Conservation (phyloP, 2,888 invertebrate species). For the Eupithecia inturbata region DNA sequence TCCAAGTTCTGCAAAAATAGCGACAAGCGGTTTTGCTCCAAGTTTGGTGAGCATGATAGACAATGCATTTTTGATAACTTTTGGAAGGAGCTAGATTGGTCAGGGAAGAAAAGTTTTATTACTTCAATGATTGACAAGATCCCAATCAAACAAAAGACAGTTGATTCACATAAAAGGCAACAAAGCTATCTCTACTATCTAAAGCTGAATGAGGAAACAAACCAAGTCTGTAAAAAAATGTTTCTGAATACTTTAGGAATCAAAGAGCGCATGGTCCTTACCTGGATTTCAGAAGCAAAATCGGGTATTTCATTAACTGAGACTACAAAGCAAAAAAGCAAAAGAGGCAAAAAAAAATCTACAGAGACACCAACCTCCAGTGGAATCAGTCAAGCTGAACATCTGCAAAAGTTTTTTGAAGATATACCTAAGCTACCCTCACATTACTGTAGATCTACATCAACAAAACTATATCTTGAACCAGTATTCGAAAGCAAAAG, state of each 20-base stretch:
- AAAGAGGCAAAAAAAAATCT: not conserved
- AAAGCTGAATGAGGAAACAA: too few relatives aligned
- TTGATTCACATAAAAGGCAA: conserved; percentile 27
- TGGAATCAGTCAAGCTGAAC: conserved; percentile 14
- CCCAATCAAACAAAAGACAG: conserved; percentile 28
- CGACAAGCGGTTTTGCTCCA: conserved; percentile 26
- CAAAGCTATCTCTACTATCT: conserved; percentile 27
- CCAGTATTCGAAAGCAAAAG: too few relatives aligned
- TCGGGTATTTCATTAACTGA: too few relatives aligned
- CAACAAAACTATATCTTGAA: too few relatives aligned
- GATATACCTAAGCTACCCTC: too few relatives aligned
- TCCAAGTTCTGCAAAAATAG: conserved; percentile 21
- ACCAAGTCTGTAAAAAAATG: too few relatives aligned
- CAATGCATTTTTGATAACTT: conserved; percentile 27
- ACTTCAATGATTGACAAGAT: conserved; percentile 27
- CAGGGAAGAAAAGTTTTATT: conserved; percentile 28
- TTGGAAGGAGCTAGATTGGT: conserved; percentile 31
- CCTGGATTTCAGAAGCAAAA: too few relatives aligned
- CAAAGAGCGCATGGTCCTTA: too few relatives aligned
- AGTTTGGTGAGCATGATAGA: conserved; percentile 26
- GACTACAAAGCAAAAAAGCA: too few relatives aligned
- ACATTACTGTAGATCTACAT: too few relatives aligned
- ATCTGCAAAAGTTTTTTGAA: conserved; percentile 12
- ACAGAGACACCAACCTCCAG: conserved; percentile 12
- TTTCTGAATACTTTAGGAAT: conserved; percentile 11